Percentiles rank a stretch among this genome's conserved stretches.
Evolutionary conservation across 2,113 vertebrate species (phyloP).

Genomic region (Rhinoptilus africanus): DNA sequence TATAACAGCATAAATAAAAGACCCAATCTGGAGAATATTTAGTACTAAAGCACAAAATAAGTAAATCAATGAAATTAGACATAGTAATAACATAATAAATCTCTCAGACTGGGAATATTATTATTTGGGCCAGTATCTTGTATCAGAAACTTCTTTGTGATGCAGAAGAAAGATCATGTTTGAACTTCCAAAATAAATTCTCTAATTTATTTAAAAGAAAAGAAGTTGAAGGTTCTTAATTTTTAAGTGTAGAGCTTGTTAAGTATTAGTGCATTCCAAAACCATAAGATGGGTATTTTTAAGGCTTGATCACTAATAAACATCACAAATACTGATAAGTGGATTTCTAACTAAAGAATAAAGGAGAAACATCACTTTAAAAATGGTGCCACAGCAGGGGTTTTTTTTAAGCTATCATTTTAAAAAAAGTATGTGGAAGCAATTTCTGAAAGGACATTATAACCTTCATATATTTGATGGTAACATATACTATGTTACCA

Average conservation of each 20-base stretch:
- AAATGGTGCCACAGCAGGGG: neutral
- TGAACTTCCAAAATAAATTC: neutral
- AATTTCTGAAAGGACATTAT: neutral
- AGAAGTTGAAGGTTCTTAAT: neutral
- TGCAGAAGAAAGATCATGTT: neutral
- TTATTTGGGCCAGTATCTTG: neutral
- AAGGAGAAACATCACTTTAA: neutral
- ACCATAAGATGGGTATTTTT: neutral
- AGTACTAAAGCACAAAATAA: neutral
- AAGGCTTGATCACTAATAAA: neutral
- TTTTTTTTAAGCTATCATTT: neutral
- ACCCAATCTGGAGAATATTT: neutral
- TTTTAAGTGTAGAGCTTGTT: neutral
- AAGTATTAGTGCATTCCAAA: neutral
- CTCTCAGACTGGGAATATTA: neutral
- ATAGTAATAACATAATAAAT: neutral
- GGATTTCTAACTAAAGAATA: neutral
- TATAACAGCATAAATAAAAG: neutral
- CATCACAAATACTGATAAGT: neutral
- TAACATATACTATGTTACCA: neutral
- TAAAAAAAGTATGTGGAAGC: neutral
- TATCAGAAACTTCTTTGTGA: neutral
- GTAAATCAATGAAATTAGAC: neutral
- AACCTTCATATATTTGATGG: neutral
- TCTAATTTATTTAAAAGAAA: neutral